Conservation (phyloP, 2,113 vertebrate genomes). For the Genyomyrus donnyi region DNA sequence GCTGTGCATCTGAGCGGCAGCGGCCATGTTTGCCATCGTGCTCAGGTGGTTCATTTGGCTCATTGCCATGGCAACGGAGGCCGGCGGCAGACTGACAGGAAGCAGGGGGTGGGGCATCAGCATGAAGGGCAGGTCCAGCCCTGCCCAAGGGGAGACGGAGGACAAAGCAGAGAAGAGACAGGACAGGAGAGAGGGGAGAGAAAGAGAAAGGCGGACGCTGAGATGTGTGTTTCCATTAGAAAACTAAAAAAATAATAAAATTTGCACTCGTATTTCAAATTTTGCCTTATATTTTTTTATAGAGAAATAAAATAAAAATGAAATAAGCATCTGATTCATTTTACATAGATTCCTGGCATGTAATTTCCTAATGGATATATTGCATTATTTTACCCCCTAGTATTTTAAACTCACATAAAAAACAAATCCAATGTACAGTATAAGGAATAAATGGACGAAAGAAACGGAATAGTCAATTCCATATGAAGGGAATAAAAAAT, state of each 20-base stretch:
- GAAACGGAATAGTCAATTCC: neutral
- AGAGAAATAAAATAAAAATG: neutral
- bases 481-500: neutral
- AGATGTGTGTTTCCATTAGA: neutral
- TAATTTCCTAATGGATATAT: neutral
- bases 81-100: slow-evolving; percentile 82
- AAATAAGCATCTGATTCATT: neutral
- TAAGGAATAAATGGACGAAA: neutral
- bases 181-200: neutral
- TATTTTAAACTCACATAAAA: neutral
- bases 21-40: slow-evolving; percentile 92
- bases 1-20: slow-evolving; percentile 78
- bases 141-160: slow-evolving; percentile 47
- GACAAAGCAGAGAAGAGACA: neutral
- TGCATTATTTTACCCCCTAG: neutral
- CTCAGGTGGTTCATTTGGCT: slow-evolving; percentile 97
- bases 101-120: slow-evolving; percentile 89
- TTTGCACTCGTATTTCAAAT: neutral
- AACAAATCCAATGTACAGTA: neutral
- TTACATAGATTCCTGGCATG: neutral
- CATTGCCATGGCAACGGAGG: slow-evolving; percentile 95
- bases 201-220: neutral
- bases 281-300: neutral
- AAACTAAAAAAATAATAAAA: neutral
- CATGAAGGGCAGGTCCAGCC: slow-evolving; percentile 90